A percentile compares a stretch with the other conserved stretches of the same genome.
Conservation (phyloP, 2,888 invertebrate species). For the Lymantria monacha region DNA sequence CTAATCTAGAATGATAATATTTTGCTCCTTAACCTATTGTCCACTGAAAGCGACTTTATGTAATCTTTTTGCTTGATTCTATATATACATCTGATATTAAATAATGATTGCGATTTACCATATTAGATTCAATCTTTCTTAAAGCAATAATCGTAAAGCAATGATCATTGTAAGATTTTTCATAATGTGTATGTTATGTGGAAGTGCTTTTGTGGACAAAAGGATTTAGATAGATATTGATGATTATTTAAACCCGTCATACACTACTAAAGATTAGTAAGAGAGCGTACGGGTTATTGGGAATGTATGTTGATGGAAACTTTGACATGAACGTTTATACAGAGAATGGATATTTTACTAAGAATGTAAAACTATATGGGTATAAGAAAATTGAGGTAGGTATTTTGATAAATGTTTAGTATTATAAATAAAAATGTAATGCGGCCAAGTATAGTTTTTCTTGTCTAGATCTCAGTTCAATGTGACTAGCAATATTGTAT, state of each 20-base stretch:
- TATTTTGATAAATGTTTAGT: constrained; percentile 2
- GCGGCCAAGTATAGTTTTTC: too few species aligned
- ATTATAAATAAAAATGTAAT: background rate
- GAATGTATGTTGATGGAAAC: background rate
- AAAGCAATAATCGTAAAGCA: background rate
- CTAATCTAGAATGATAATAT: constrained; percentile 32
- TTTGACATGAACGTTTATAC: constrained; percentile 4
- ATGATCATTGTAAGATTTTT: background rate
- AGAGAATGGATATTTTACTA: constrained; percentile 18
- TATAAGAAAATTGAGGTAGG: constrained; percentile 10
- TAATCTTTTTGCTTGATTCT: background rate
- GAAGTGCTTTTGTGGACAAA: constrained; percentile 15
- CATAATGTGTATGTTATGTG: background rate
- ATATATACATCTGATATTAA: too few species aligned
- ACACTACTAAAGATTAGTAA: constrained; percentile 24
- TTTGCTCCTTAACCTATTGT: constrained; percentile 29
- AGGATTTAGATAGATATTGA: constrained; percentile 32
- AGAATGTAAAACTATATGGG: constrained; percentile 11
- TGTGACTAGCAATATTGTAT: too few species aligned
- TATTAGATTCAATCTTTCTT: background rate
- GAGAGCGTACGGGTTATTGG: background rate
- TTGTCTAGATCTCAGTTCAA: too few species aligned
- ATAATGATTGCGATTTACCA: background rate
- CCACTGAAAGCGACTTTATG: constrained; percentile 9
- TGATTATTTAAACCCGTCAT: constrained; percentile 24